phyloP scores from a whole-genome alignment of 2,888 invertebrate species.

The Hydroisotoma schaefferi region DNA sequence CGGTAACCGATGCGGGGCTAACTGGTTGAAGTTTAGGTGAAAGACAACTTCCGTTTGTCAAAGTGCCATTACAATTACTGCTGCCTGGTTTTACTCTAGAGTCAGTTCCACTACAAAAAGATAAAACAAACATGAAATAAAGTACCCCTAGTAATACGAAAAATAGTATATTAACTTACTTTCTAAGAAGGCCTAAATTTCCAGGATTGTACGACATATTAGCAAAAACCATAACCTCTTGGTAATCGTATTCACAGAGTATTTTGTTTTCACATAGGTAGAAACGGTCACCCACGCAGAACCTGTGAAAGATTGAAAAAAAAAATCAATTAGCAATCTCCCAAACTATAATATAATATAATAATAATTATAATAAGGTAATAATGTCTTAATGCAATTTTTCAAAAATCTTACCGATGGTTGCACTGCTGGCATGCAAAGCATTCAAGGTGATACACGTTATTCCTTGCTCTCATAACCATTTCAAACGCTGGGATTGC shows the following conservation, averaged over 20 bases:
- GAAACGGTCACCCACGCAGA: constrained; percentile 91
- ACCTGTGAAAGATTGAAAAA: constrained; percentile 61
- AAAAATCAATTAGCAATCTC: not conserved
- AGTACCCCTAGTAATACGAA: not conserved
- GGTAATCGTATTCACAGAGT: constrained; percentile 90
- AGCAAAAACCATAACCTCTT: constrained; percentile 83
- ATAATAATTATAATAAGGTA: not conserved
- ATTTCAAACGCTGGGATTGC: constrained; percentile 98
- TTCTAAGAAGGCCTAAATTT: constrained; percentile 78
- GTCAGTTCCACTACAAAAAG: constrained; percentile 27
- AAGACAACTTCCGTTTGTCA: constrained; percentile 29
- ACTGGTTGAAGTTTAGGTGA: constrained; percentile 42
- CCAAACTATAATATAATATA: not conserved
- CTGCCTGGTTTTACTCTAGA: constrained; percentile 20
- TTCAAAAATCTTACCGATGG: constrained; percentile 73
- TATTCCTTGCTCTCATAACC: constrained; percentile 96
- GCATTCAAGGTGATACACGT: constrained; percentile 96
- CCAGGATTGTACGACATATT: constrained; percentile 83
- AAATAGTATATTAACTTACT: constrained; percentile 60
- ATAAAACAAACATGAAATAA: not conserved
- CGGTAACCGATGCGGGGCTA: constrained; percentile 29
- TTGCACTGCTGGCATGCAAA: constrained; percentile 98
- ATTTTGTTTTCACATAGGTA: constrained; percentile 92
- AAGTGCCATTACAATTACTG: constrained; percentile 10
- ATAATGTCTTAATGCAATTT: not conserved